These are phyloP conservation scores for Psammodynastes pulverulentus DNA, from an alignment of 2,113 vertebrate species.

Conservation along the genomic window DNA sequence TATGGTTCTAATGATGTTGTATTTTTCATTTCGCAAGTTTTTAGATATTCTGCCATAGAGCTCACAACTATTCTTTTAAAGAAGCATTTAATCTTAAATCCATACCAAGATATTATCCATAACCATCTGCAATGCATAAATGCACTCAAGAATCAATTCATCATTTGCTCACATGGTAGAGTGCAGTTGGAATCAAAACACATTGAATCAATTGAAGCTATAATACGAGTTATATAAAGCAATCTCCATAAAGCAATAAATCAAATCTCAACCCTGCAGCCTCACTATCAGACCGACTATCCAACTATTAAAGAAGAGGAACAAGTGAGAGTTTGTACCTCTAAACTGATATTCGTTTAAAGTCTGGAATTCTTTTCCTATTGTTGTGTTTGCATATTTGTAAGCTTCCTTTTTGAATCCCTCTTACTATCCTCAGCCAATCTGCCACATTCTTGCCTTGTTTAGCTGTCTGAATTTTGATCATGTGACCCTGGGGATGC, in stretches of 20 bases:
- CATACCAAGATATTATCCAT: conserved; percentile 60
- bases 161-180: conserved; percentile 53
- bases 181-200: conserved; percentile 59
- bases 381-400: neutral
- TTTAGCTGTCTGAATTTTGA: neutral
- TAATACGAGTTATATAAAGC: conserved; percentile 47
- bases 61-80: conserved; percentile 43
- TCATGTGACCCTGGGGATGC: neutral
- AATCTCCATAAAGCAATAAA: conserved; percentile 48
- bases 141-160: conserved; percentile 54
- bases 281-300: conserved; percentile 38
- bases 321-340: conserved; percentile 23
- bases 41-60: conserved; percentile 39
- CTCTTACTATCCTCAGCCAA: neutral
- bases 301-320: conserved; percentile 36
- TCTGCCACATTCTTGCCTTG: neutral
- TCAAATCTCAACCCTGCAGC: conserved; percentile 36
- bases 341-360: conserved; percentile 3
- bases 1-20: conserved; percentile 15
- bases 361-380: neutral
- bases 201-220: conserved; percentile 43
- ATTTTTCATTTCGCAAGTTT: conserved; percentile 50
- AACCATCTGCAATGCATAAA: conserved; percentile 54
- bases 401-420: neutral
- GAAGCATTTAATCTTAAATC: conserved; percentile 51